Evolutionary conservation across 2,888 invertebrate species (phyloP).

Genomic region (Unio pictorum): DNA sequence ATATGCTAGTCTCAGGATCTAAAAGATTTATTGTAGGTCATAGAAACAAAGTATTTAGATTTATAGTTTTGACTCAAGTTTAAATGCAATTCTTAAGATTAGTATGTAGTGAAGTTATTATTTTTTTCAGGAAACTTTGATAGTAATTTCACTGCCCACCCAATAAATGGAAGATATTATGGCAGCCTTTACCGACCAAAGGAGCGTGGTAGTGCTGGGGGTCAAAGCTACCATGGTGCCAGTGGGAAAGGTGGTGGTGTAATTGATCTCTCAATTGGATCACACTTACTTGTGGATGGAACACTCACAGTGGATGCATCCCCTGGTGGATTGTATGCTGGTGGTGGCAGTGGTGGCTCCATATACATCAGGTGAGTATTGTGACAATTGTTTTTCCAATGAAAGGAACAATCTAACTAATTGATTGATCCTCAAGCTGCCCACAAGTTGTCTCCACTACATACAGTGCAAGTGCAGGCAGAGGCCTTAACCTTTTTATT

Average conservation of each 20-base stretch:
- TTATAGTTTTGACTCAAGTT: no score
- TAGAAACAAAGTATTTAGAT: no score
- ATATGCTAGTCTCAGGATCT: no score
- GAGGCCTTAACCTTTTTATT: no score
- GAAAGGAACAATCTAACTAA: no score
- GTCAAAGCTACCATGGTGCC: slow-evolving; percentile 12
- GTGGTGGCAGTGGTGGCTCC: slow-evolving; percentile 57
- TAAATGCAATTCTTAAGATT: no score
- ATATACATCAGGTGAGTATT: slow-evolving; percentile 32
- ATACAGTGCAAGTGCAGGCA: no score
- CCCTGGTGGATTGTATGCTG: slow-evolving; percentile 23
- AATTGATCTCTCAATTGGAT: slow-evolving; percentile 28
- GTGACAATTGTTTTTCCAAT: no score
- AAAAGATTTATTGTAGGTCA: no score
- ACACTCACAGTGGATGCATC: slow-evolving; percentile 39
- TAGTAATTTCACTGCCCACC: slow-evolving; percentile 9
- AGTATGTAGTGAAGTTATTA: neutral
- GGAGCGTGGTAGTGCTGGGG: slow-evolving; percentile 48
- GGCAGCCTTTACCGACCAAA: slow-evolving; percentile 44
- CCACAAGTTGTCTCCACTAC: no score
- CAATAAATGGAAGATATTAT: slow-evolving; percentile 37
- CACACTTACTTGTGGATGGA: slow-evolving; percentile 37
- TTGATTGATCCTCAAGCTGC: no score
- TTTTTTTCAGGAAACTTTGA: slow-evolving; percentile 12
- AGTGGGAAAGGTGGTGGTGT: slow-evolving; percentile 48